phyloP scores from a whole-genome alignment of 2,113 vertebrate genomes.

The Xenopus borealis region DNA sequence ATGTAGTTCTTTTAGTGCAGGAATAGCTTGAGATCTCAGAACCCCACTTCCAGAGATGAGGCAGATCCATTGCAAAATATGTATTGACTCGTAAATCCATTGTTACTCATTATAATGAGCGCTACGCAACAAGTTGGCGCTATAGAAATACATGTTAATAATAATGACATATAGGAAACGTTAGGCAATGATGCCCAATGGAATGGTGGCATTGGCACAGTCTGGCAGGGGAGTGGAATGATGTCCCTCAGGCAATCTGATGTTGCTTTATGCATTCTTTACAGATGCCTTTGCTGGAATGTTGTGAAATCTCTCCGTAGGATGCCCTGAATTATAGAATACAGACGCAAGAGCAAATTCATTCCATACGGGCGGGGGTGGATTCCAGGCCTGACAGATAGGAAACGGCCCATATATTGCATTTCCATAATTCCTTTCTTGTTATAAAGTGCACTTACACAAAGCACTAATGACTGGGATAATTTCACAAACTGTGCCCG shows the following conservation, averaged over 20 bases:
- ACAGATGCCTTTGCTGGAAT: slow-evolving; percentile 23
- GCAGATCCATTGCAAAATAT: too few relatives aligned
- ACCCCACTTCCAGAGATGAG: too few relatives aligned
- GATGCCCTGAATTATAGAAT: slow-evolving; percentile 35
- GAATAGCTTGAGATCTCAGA: too few relatives aligned
- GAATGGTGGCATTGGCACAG: too few relatives aligned
- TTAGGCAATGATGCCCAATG: too few relatives aligned
- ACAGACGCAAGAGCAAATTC: slow-evolving; percentile 28
- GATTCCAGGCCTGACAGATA: not conserved
- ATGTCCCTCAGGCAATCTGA: slow-evolving; percentile 27
- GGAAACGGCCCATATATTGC: slow-evolving; percentile 8
- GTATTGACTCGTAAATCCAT: too few relatives aligned
- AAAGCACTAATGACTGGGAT: not conserved
- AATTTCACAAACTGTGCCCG: not conserved
- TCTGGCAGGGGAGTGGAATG: too few relatives aligned
- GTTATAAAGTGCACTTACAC: not conserved
- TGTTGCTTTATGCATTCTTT: slow-evolving; percentile 14
- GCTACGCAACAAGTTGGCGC: too few relatives aligned
- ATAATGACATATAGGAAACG: too few relatives aligned
- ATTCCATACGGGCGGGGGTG: slow-evolving; percentile 6
- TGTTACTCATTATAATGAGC: too few relatives aligned
- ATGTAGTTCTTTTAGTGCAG: too few relatives aligned
- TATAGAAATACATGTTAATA: too few relatives aligned
- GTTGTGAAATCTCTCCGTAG: slow-evolving; percentile 41
- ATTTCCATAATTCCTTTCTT: slow-evolving; percentile 27